Conservation (phyloP, 2,888 invertebrate species). For the Lomographa bimaculata region DNA sequence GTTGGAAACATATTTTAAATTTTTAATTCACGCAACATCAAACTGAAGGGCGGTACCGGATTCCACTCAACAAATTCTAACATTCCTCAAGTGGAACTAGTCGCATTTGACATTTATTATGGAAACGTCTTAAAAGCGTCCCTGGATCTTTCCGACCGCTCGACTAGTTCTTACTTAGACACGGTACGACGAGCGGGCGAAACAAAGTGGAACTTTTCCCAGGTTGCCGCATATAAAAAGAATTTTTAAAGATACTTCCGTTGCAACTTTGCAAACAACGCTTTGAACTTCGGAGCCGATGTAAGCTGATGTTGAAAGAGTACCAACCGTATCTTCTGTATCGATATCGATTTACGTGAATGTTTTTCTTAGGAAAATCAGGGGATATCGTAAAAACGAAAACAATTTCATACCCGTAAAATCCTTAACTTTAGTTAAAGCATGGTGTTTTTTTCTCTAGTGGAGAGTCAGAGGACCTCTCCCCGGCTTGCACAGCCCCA, state of each 20-base stretch:
- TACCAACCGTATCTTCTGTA: slow-evolving; percentile 4
- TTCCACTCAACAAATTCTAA: slow-evolving; percentile 20
- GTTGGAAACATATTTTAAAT: not conserved
- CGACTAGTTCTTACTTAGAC: slow-evolving; percentile 68
- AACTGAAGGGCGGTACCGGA: slow-evolving; percentile 7
- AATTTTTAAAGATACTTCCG: slow-evolving; percentile 67
- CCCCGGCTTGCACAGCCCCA: too few species aligned
- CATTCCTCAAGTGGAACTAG: slow-evolving; percentile 30
- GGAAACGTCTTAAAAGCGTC: slow-evolving; percentile 68
- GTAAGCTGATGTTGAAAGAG: slow-evolving; percentile 26
- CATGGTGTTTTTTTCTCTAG: too few species aligned
- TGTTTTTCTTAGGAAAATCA: not conserved
- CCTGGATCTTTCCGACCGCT: slow-evolving; percentile 66
- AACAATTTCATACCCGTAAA: too few species aligned
- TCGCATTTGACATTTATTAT: slow-evolving; percentile 58
- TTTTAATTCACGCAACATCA: not conserved
- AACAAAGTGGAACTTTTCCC: slow-evolving; percentile 77
- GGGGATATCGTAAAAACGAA: too few species aligned
- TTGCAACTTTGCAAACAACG: slow-evolving; percentile 56
- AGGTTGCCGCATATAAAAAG: slow-evolving; percentile 72
- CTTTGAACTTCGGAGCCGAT: slow-evolving; percentile 44
- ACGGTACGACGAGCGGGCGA: slow-evolving; percentile 59
- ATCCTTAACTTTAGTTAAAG: too few species aligned
- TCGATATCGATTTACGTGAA: slow-evolving; percentile 14
- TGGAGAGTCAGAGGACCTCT: too few species aligned